A percentile compares a stretch with the other conserved stretches of the same genome.
Conservation (phyloP, 2,797 vertebrate genomes). For the Iguana delicatissima region DNA sequence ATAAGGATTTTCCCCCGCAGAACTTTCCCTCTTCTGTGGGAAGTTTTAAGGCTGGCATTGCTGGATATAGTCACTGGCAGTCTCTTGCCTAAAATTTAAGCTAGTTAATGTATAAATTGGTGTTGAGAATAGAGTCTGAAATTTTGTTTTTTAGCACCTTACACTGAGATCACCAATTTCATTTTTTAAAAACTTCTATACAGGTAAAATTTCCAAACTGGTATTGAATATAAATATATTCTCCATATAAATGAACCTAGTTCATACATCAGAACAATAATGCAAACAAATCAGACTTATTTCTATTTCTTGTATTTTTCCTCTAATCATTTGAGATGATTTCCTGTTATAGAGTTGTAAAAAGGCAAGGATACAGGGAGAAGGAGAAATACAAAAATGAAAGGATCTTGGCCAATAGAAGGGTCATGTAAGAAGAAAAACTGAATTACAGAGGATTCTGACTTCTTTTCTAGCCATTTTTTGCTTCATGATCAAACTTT, state of each 20-base stretch:
- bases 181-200: not conserved
- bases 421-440: not conserved
- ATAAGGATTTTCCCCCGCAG: constrained; percentile 24
- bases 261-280: not conserved
- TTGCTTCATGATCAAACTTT: not conserved
- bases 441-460: not conserved
- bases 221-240: constrained; percentile 21
- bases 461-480: not conserved
- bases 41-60: constrained; percentile 43
- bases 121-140: constrained; percentile 26
- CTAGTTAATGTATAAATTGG: constrained; percentile 22
- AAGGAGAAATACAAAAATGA: not conserved
- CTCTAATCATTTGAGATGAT: not conserved
- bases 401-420: not conserved
- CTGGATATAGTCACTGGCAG: constrained; percentile 20
- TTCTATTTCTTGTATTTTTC: not conserved
- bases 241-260: not conserved
- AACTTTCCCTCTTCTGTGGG: constrained; percentile 50
- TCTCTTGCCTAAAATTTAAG: constrained; percentile 23
- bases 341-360: not conserved
- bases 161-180: constrained; percentile 46
- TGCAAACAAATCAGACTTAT: not conserved
- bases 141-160: constrained; percentile 2
- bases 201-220: constrained; percentile 41
- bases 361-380: not conserved